A percentile compares a stretch with the other conserved stretches of the same genome.
Evolutionary conservation across 2,888 invertebrate species (phyloP).

Genomic region (Odontocolon sp.): DNA sequence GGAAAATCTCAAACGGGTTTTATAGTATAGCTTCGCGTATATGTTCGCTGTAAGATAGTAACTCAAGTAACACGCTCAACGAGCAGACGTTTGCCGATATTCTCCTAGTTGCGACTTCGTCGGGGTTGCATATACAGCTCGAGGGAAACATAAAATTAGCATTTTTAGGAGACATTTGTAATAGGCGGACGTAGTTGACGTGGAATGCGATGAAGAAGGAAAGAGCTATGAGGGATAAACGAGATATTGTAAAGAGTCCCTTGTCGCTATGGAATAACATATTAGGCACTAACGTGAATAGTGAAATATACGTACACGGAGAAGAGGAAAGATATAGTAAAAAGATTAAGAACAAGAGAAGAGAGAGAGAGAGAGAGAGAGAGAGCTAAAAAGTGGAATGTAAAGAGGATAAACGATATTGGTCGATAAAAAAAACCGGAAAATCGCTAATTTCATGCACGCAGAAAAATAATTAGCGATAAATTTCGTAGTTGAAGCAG

Average conservation of each 20-base stretch:
- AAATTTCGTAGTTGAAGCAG: no score
- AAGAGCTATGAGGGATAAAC: neutral
- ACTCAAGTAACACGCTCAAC: neutral
- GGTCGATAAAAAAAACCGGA: constrained; percentile 8
- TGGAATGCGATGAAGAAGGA: neutral
- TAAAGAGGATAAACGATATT: neutral
- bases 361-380: neutral
- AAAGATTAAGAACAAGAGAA: neutral
- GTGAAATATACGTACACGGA: neutral
- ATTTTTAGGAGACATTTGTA: constrained; percentile 63
- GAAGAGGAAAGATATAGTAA: constrained; percentile 3
- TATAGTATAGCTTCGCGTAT: no score
- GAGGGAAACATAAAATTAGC: constrained; percentile 63
- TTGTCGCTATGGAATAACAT: constrained; percentile 26
- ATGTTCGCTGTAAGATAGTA: neutral
- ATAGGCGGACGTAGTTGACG: constrained; percentile 35
- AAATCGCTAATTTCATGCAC: constrained; percentile 15
- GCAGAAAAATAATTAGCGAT: constrained; percentile 34
- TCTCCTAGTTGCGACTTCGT: constrained; percentile 23
- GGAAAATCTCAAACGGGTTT: no score
- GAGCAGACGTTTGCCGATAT: constrained; percentile 23
- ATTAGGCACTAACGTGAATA: constrained; percentile 27
- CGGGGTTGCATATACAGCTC: constrained; percentile 27
- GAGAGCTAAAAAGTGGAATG: no score
- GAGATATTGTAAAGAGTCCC: constrained; percentile 15